Percentiles rank a stretch among this genome's conserved stretches.
Conservation (phyloP, 2,888 invertebrate genomes). For the Furcula furcula region DNA sequence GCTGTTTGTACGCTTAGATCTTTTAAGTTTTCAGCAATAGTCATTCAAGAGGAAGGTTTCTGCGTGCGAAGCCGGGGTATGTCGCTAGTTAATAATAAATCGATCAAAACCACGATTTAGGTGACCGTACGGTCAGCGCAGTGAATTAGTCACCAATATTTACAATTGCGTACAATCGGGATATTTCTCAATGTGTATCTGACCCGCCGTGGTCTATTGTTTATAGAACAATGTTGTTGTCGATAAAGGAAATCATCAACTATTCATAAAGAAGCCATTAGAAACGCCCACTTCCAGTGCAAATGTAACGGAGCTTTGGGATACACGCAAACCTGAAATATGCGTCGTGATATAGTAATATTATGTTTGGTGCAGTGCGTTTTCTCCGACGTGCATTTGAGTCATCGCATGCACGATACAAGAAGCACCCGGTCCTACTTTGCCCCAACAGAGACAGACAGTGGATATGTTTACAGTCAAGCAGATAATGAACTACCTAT, state of each 20-base stretch:
- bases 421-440: slow-evolving; percentile 41
- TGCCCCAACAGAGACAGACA: slow-evolving; percentile 29
- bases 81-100: too few relatives aligned
- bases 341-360: slow-evolving; percentile 42
- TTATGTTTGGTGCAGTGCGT: slow-evolving; percentile 44
- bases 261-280: slow-evolving; percentile 61
- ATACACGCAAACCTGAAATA: slow-evolving; percentile 43
- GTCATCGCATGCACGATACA: slow-evolving; percentile 39
- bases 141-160: slow-evolving; percentile 25
- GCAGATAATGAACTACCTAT: slow-evolving; percentile 31
- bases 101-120: too few relatives aligned
- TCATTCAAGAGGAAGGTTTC: too few relatives aligned
- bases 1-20: too few relatives aligned
- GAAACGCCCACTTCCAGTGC: slow-evolving; percentile 54
- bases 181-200: slow-evolving; percentile 55
- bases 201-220: slow-evolving; percentile 52
- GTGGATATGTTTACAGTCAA: slow-evolving; percentile 43
- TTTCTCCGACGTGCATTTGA: slow-evolving; percentile 34
- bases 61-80: too few relatives aligned
- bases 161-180: slow-evolving; percentile 31
- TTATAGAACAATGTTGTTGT: slow-evolving; percentile 50
- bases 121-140: slow-evolving; percentile 11
- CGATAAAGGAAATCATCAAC: slow-evolving; percentile 47
- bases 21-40: too few relatives aligned
- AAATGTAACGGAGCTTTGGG: slow-evolving; percentile 23